Evolutionary conservation across 2,113 vertebrate genomes (phyloP).

Genomic region (Chionis minor): DNA sequence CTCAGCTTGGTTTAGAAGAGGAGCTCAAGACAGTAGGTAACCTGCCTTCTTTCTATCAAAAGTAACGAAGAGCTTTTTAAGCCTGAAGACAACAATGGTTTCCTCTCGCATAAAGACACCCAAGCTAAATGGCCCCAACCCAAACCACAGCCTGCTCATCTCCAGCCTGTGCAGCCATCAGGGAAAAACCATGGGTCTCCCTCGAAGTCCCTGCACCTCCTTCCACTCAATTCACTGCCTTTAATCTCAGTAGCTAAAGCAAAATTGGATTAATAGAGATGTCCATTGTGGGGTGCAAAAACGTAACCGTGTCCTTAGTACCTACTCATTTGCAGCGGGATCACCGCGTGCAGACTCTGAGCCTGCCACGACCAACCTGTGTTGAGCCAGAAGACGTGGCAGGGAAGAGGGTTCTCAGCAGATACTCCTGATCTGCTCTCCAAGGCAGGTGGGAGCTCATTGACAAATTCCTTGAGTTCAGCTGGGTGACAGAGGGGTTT

Average conservation of each 20-base stretch:
- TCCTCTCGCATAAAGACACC: background rate
- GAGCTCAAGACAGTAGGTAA: background rate
- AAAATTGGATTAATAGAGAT: background rate
- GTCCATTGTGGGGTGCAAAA: background rate
- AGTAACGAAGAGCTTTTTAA: background rate
- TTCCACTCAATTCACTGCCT: background rate
- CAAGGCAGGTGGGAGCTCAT: background rate
- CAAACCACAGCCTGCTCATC: background rate
- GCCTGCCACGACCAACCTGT: background rate
- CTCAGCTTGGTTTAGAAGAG: background rate
- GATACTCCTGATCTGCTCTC: background rate
- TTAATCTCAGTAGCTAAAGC: background rate
- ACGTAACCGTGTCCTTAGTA: background rate
- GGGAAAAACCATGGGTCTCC: background rate
- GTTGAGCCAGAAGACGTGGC: background rate
- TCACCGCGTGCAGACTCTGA: background rate
- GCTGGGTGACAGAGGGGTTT: background rate
- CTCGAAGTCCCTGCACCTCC: background rate
- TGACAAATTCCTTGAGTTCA: background rate
- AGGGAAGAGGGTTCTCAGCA: background rate
- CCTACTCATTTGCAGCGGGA: background rate
- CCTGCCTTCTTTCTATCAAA: background rate
- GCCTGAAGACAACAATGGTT: rapidly evolving
- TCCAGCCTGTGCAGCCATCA: background rate
- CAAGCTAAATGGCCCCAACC: background rate